These are phyloP conservation scores for Raja brachyura DNA, from an alignment of 2,113 vertebrate genomes.

Conservation along the genomic window DNA sequence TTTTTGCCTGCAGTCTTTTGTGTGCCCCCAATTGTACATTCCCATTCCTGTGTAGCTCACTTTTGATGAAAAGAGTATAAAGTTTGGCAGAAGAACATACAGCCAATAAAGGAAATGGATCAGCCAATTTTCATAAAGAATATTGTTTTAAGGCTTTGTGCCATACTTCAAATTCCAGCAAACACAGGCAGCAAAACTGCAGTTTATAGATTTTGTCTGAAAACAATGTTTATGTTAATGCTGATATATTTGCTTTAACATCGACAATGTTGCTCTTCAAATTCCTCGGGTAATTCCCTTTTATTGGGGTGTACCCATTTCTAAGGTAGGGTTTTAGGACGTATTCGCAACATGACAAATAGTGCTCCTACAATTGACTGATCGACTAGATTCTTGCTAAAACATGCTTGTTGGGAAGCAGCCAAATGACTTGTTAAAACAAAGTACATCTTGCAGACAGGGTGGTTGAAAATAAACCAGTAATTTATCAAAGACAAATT, in stretches of 20 bases:
- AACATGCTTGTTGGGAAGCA: slow-evolving; percentile 11
- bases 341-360: not conserved
- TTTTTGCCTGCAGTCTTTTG: not conserved
- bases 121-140: slow-evolving; percentile 1
- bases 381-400: not conserved
- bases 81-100: not conserved
- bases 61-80: not conserved
- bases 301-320: not conserved
- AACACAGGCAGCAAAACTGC: not conserved
- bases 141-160: not conserved
- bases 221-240: not conserved
- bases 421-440: slow-evolving; percentile 17
- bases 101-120: not conserved
- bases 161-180: not conserved
- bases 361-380: not conserved
- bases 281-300: not conserved
- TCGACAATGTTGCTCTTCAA: not conserved
- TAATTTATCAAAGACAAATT: not conserved
- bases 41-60: not conserved
- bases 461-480: not conserved
- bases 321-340: not conserved
- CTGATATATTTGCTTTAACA: not conserved
- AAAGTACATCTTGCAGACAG: not conserved
- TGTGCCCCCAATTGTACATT: not conserved
- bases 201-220: not conserved